Evolutionary conservation across 2,888 invertebrate species (phyloP), one percentile per base, ranked within the genome.

Genomic region (Ethmia dodecea): DNA sequence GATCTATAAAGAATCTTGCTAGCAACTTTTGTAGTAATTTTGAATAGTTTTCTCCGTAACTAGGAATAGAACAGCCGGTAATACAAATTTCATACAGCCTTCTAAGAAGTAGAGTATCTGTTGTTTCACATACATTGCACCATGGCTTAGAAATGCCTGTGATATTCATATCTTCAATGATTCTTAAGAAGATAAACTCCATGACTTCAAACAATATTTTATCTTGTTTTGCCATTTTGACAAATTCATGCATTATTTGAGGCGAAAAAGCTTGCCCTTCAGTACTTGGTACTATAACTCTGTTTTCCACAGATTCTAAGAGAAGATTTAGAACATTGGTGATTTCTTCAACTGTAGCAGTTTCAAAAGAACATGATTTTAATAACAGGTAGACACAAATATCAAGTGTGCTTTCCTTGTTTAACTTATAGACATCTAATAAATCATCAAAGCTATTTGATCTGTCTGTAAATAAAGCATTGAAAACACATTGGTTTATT

Each of bases 131-230:
- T 27, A 88, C 70, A 58, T 88, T 80, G 40, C 77, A 75, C 73
- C 80, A 78, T 13, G 79, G 72, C 45, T 78, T 76, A 14, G 72
- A 43, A 8, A 87, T 64, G 13, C 61, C 43, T 0, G 62, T 57
- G 11, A 86, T 67, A 41, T 78, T 60, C 32, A 88, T 83, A 42
- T 86, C 81, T 20, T 68, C 60, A 31, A 88, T 81, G 1, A 91
- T 66, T 31, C 73, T 80, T 1, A 65, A 54, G 31, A 91, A 66
- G 38, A 89, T 87, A 43, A 88, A 80, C 24, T 89, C 76, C 52
- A 89, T 86, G 1, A 88, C 73, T 60, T 88, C 84, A 45, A 91
- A 74, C 0, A 90, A 75, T 43, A 91, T 86, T 43, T 74, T 75
- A 28, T 88, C 73, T 22, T 70, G 63, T 26, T 62, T 74, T 2